A percentile compares a stretch with the other conserved stretches of the same genome.
These are phyloP conservation scores for Neelides folsomi DNA, from an alignment of 2,888 invertebrate species.

Conservation along the genomic window DNA sequence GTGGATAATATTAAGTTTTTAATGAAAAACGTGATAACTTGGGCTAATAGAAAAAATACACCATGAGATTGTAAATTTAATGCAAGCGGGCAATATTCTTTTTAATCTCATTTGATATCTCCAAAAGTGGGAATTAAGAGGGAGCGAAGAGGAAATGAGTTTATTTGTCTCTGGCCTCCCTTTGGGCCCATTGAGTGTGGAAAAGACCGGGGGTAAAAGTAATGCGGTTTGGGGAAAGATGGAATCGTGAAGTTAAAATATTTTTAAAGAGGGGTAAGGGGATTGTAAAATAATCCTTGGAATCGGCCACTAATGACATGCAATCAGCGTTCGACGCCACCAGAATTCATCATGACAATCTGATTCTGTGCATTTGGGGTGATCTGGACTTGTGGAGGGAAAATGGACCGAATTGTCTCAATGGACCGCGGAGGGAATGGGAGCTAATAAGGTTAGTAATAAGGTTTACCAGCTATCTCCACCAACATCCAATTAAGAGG, in stretches of 20 bases:
- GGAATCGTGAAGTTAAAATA: slow-evolving; percentile 4
- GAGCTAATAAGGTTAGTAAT: neutral
- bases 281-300: slow-evolving; percentile 33
- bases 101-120: too few species aligned
- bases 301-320: slow-evolving; percentile 34
- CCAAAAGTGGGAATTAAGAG: neutral
- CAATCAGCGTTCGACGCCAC: slow-evolving; percentile 34
- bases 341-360: slow-evolving; percentile 34
- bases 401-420: neutral
- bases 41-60: too few species aligned
- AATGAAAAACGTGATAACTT: too few species aligned
- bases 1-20: too few species aligned
- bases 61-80: too few species aligned
- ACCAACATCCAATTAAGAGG: too few species aligned
- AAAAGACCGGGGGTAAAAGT: slow-evolving; percentile 1
- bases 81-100: too few species aligned
- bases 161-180: neutral
- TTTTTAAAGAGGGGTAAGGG: slow-evolving; percentile 18
- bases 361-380: neutral
- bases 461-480: too few species aligned
- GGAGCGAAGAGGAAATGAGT: neutral
- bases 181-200: neutral
- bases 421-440: neutral
- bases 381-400: neutral
- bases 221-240: neutral